phyloP scores from a whole-genome alignment of 2,888 invertebrate species.

The Mellilla xanthometata region DNA sequence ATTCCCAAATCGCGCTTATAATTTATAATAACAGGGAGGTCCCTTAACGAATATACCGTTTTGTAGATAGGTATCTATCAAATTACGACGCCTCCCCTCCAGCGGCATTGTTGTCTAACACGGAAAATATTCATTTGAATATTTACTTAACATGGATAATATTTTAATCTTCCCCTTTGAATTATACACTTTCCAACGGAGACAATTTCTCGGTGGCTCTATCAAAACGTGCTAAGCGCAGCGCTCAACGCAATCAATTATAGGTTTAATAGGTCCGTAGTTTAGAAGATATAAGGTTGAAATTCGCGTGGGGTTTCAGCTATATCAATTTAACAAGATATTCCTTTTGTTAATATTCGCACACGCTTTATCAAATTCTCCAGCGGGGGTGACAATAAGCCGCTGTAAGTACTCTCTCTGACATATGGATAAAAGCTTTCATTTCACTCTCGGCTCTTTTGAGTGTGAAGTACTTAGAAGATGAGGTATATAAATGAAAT shows the following conservation, averaged over 20 bases:
- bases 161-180: conserved; percentile 84
- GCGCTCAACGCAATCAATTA: conserved; percentile 49
- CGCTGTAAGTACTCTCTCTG: conserved; percentile 81
- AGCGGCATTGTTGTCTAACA: conserved; percentile 80
- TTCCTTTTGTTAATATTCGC: conserved; percentile 84
- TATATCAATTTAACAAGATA: conserved; percentile 83
- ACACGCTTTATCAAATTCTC: conserved; percentile 83
- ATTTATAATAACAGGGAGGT: conserved; percentile 78
- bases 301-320: conserved; percentile 50
- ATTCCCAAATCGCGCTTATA: conserved; percentile 77
- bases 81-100: conserved; percentile 75
- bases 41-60: conserved; percentile 77
- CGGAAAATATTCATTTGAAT: conserved; percentile 84
- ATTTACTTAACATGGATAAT: conserved; percentile 84
- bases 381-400: conserved; percentile 83
- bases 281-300: conserved; percentile 42
- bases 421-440: conserved; percentile 83
- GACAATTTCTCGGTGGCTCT: conserved; percentile 77
- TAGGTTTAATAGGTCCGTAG: conserved; percentile 36
- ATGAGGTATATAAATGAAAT: conserved; percentile 28
- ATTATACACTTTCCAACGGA: conserved; percentile 82
- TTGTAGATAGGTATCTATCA: conserved; percentile 82
- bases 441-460: conserved; percentile 80
- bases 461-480: conserved; percentile 59
- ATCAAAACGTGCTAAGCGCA: conserved; percentile 57